Conservation (phyloP, 2,888 invertebrate species). For the Endotricha flammealis region DNA sequence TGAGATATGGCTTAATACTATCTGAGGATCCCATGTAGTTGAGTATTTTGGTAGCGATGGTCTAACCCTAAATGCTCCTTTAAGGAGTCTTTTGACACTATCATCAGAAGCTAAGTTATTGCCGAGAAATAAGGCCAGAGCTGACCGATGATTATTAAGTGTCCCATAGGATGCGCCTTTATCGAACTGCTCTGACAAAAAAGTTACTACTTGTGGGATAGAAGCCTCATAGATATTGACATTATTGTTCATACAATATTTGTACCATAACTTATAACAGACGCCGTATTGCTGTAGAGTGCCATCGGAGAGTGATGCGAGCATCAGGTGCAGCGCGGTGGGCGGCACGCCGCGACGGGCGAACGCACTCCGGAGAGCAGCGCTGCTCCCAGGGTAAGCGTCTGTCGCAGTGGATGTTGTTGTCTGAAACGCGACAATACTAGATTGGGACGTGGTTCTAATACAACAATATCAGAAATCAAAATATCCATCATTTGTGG, state of each 20-base stretch:
- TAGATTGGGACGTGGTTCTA: no score
- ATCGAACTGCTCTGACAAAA: background rate
- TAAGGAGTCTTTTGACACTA: constrained; percentile 3
- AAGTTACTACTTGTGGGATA: constrained; percentile 2
- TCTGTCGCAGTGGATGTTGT: constrained; percentile 7
- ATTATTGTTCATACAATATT: constrained; percentile 7
- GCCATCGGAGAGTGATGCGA: constrained; percentile 11
- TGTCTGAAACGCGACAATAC: constrained; percentile 2
- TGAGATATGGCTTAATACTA: constrained; percentile 2
- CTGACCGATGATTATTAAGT: constrained; percentile 7
- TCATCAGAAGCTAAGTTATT: constrained; percentile 1
- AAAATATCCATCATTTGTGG: constrained; percentile 2
- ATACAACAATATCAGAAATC: constrained; percentile 2
- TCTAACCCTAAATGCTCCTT: constrained; percentile 2
- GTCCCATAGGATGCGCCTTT: constrained; percentile 7
- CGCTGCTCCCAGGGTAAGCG: constrained; percentile 14
- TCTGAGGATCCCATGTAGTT: constrained; percentile 7
- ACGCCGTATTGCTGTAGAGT: constrained; percentile 11
- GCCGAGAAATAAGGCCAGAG: constrained; percentile 1
- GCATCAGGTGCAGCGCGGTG: constrained; percentile 10
- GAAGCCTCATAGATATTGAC: constrained; percentile 6
- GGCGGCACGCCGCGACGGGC: constrained; percentile 5
- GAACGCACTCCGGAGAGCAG: constrained; percentile 13
- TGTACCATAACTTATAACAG: constrained; percentile 12
- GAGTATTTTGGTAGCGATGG: constrained; percentile 3